Evolutionary conservation across 2,797 vertebrate genomes (phyloP).

Genomic region (Danio choprae): DNA sequence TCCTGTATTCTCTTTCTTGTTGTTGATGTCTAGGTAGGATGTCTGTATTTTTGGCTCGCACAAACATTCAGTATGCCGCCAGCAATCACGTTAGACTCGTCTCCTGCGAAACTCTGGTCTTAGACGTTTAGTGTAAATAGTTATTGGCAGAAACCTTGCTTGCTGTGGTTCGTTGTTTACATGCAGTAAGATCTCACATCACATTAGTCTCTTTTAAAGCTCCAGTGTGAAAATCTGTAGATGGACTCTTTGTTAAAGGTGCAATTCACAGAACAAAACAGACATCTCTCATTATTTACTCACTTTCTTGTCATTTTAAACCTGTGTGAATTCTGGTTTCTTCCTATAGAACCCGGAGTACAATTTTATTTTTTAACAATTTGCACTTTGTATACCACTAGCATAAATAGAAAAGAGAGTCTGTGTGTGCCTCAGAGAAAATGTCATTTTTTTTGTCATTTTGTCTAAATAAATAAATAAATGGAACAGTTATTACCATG

Average conservation of each 20-base stretch:
- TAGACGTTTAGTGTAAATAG: constrained; percentile 34
- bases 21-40: constrained; percentile 5
- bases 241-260: neutral
- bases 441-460: too few species aligned
- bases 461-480: too few species aligned
- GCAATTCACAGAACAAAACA: neutral
- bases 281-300: neutral
- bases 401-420: too few species aligned
- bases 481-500: too few species aligned
- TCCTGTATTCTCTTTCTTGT: neutral
- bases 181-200: constrained; percentile 20
- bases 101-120: constrained; percentile 23
- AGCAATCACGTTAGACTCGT: constrained; percentile 23
- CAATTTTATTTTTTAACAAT: neutral
- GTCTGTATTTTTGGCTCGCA: constrained; percentile 9
- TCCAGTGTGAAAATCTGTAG: neutral
- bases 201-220: neutral
- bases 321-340: neutral
- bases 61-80: constrained; percentile 27
- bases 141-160: constrained; percentile 35
- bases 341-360: neutral
- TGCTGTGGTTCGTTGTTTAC: constrained; percentile 45
- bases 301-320: neutral
- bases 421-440: too few species aligned
- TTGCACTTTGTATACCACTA: neutral